Evolutionary conservation across 2,113 vertebrate genomes (phyloP).

Genomic region (Xiphorhynchus elegans): DNA sequence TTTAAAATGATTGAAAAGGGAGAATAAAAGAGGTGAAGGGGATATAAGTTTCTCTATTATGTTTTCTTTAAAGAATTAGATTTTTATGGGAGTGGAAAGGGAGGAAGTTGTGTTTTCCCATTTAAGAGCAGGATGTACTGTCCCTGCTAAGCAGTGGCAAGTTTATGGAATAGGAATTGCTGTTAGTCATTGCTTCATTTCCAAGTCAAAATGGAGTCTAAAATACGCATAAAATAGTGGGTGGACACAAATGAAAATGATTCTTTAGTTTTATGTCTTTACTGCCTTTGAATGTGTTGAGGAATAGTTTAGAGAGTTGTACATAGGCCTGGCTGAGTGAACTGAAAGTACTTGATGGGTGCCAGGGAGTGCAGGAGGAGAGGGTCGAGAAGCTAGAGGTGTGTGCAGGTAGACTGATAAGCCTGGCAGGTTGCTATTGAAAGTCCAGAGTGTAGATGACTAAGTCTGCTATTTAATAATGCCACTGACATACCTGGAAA

Average conservation of each 20-base stretch:
- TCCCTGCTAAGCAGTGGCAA: neutral
- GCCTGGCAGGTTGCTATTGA: neutral
- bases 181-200: neutral
- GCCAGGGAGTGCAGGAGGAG: neutral
- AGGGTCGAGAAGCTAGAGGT: neutral
- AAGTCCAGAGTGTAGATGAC: neutral
- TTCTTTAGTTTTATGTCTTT: constrained; percentile 8
- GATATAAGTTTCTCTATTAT: neutral
- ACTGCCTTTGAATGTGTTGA: neutral
- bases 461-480: neutral
- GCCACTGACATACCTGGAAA: neutral
- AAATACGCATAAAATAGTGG: constrained; percentile 4
- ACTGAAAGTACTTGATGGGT: neutral
- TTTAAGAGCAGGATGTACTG: neutral
- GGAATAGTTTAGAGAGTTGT: neutral
- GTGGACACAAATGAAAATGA: neutral
- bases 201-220: constrained; percentile 10
- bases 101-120: constrained; percentile 17
- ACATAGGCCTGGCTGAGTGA: neutral
- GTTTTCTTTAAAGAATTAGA: neutral
- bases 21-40: neutral
- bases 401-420: neutral
- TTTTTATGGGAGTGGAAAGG: neutral
- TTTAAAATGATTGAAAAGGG: neutral
- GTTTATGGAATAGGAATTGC: constrained; percentile 34